Conservation (phyloP, 1,140 invertebrate species). For the Eumeta japonica region DNA sequence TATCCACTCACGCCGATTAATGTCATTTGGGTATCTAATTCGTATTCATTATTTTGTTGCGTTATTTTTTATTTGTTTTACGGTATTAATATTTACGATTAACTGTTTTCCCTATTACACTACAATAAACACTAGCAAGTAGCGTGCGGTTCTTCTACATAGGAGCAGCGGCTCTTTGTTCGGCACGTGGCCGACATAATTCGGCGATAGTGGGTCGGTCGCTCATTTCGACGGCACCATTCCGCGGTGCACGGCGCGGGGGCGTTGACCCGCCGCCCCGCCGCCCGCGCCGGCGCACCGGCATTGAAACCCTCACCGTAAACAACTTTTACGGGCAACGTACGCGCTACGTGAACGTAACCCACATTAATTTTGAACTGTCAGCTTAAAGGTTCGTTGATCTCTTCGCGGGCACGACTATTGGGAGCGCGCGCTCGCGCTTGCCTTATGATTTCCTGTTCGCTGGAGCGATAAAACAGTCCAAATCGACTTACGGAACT, state of each 20-base stretch:
- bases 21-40: too few relatives aligned
- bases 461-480: too few relatives aligned
- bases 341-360: conserved; percentile 53
- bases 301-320: conserved; percentile 31
- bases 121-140: too few relatives aligned
- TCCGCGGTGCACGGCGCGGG: conserved; percentile 34
- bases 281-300: conserved; percentile 25
- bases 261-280: conserved; percentile 38
- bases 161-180: too few relatives aligned
- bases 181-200: conserved; percentile 40
- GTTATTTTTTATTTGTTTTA: too few relatives aligned
- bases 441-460: conserved; percentile 37
- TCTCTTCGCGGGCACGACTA: conserved; percentile 37
- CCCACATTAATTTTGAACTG: conserved; percentile 56
- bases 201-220: conserved; percentile 45
- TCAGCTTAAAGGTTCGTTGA: conserved; percentile 50
- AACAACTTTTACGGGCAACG: conserved; percentile 49
- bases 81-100: too few relatives aligned
- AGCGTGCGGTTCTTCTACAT: too few relatives aligned
- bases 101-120: too few relatives aligned
- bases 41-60: too few relatives aligned
- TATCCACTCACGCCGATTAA: too few relatives aligned
- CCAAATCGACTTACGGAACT: too few relatives aligned
- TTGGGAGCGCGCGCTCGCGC: conserved; percentile 33
- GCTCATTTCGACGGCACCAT: conserved; percentile 50